phyloP scores from a whole-genome alignment of 2,113 vertebrate species.

The Brachypteracias leptosomus region DNA sequence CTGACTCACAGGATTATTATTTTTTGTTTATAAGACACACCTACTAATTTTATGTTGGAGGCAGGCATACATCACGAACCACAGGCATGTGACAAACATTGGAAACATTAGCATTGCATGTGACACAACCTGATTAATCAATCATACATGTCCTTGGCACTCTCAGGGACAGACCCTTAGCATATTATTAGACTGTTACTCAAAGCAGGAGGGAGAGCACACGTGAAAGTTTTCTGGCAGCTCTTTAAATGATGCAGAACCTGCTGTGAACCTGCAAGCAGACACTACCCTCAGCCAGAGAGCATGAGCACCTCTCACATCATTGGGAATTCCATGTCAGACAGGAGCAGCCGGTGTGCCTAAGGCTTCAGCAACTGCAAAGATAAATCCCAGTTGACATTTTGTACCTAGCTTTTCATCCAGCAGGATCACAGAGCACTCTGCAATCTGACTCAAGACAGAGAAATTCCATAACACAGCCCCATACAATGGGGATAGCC shows the following conservation, averaged over 20 bases:
- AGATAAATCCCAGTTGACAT: not conserved
- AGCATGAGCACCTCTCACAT: not conserved
- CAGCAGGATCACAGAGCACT: not conserved
- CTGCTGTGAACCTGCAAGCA: not conserved
- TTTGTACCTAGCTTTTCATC: not conserved
- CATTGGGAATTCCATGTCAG: not conserved
- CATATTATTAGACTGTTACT: not conserved
- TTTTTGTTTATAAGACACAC: conserved; percentile 67
- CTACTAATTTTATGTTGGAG: conserved; percentile 2
- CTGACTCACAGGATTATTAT: conserved; percentile 50
- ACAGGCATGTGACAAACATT: not conserved
- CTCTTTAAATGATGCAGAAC: not conserved
- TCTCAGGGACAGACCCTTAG: not conserved
- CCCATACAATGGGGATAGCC: rapidly evolving
- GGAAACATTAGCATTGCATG: not conserved
- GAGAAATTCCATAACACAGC: not conserved
- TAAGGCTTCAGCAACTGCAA: not conserved
- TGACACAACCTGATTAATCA: not conserved
- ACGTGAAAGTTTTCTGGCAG: not conserved
- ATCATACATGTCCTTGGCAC: not conserved
- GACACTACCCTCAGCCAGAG: not conserved
- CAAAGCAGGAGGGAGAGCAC: not conserved
- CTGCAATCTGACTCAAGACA: not conserved
- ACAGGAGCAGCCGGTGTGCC: not conserved
- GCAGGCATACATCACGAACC: not conserved